A percentile compares a stretch with the other conserved stretches of the same genome.
phyloP scores from a whole-genome alignment of 2,888 invertebrate species.

The Yponomeuta cagnagella region DNA sequence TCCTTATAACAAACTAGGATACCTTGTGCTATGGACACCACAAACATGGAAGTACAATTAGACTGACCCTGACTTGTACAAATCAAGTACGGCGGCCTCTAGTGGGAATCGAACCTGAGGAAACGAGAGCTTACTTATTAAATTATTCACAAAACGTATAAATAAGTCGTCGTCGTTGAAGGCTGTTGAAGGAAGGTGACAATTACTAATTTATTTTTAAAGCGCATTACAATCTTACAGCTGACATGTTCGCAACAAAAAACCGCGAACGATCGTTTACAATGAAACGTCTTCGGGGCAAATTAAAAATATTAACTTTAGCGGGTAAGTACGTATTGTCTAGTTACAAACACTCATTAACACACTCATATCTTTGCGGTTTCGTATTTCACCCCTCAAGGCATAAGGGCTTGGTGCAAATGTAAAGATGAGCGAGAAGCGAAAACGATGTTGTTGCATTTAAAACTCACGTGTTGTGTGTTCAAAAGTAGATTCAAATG shows the following conservation, averaged over 20 bases:
- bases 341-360: constrained; percentile 16
- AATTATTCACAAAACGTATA: too few species aligned
- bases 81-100: too few species aligned
- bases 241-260: neutral
- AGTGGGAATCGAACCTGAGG: too few species aligned
- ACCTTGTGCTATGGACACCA: too few species aligned
- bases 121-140: too few species aligned
- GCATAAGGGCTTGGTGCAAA: neutral
- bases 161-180: too few species aligned
- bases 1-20: too few species aligned
- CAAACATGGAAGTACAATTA: too few species aligned
- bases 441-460: neutral
- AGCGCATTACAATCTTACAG: neutral
- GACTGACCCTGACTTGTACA: too few species aligned
- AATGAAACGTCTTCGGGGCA: constrained; percentile 6
- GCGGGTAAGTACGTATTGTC: constrained; percentile 12
- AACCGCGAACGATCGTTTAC: constrained; percentile 10
- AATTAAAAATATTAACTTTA: constrained; percentile 14
- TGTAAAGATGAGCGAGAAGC: neutral
- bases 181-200: neutral
- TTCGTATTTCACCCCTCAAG: constrained; percentile 12
- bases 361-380: constrained; percentile 12
- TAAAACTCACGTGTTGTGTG: neutral
- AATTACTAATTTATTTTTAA: neutral
- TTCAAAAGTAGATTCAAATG: too few species aligned